Evolutionary conservation across 2,113 vertebrate species (phyloP).

Genomic region (Trematomus loennbergii): DNA sequence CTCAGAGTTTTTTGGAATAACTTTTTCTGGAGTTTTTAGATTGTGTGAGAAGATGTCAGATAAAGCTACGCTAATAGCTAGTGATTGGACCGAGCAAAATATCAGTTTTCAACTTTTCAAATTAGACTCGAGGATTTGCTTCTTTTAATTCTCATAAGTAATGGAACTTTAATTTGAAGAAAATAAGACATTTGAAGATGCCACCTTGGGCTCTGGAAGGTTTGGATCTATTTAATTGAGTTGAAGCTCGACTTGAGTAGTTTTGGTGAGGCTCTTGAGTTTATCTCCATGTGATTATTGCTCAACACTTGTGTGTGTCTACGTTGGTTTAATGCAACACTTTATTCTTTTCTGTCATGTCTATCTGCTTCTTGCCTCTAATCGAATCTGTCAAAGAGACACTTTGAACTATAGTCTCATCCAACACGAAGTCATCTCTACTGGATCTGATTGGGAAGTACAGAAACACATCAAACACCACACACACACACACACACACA

Average conservation of each 20-base stretch:
- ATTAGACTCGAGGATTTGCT: background rate
- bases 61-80: no score
- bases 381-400: background rate
- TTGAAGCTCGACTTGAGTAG: no score
- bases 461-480: background rate
- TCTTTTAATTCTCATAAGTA: background rate
- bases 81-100: no score
- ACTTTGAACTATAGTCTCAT: background rate
- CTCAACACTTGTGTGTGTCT: no score
- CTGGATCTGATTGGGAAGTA: slow-evolving; percentile 1
- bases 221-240: background rate
- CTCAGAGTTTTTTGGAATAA: no score
- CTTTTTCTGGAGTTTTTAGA: background rate
- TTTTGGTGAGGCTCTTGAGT: no score
- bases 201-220: background rate
- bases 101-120: no score
- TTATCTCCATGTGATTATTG: no score
- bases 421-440: background rate
- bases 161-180: background rate
- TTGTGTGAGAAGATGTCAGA: background rate
- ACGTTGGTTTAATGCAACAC: no score
- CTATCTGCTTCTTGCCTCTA: background rate
- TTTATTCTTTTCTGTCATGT: no score
- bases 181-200: background rate
- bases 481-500: slow-evolving; percentile 2